Evolutionary conservation across 1,140 invertebrate genomes (phyloP).

Genomic region (Temnothorax curvispinosus): DNA sequence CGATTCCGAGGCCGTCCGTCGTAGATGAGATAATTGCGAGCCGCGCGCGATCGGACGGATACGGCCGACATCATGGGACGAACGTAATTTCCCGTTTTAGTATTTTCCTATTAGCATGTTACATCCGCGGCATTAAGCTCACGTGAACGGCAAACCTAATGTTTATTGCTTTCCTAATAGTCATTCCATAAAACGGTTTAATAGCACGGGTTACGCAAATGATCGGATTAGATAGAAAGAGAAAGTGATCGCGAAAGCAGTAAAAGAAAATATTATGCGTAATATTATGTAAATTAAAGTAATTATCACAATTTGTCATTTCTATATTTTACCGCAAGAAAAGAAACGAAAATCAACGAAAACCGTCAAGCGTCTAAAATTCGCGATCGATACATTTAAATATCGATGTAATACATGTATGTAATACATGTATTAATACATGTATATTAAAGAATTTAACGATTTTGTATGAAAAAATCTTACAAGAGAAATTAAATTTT

Average conservation of each 20-base stretch:
- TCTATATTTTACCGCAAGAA: neutral
- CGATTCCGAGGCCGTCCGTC: conserved; percentile 12
- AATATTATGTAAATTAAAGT: neutral
- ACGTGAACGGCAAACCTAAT: neutral
- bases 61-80: conserved; percentile 57
- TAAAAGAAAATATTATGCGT: neutral
- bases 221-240: neutral
- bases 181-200: conserved; percentile 4
- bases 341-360: neutral
- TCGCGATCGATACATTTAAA: neutral
- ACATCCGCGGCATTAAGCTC: conserved; percentile 29
- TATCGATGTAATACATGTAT: too few species aligned
- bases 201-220: neutral
- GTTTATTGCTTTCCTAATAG: conserved; percentile 30
- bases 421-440: too few species aligned
- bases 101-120: conserved; percentile 71
- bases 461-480: neutral
- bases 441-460: neutral
- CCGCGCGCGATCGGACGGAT: conserved; percentile 55
- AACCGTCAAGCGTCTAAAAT: neutral
- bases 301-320: neutral
- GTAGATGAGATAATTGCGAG: conserved; percentile 65
- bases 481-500: neutral
- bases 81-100: conserved; percentile 74
- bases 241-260: neutral